A percentile compares a stretch with the other conserved stretches of the same genome.
phyloP scores from a whole-genome alignment of 2,113 vertebrate genomes.

The Chloropsis hardwickii region DNA sequence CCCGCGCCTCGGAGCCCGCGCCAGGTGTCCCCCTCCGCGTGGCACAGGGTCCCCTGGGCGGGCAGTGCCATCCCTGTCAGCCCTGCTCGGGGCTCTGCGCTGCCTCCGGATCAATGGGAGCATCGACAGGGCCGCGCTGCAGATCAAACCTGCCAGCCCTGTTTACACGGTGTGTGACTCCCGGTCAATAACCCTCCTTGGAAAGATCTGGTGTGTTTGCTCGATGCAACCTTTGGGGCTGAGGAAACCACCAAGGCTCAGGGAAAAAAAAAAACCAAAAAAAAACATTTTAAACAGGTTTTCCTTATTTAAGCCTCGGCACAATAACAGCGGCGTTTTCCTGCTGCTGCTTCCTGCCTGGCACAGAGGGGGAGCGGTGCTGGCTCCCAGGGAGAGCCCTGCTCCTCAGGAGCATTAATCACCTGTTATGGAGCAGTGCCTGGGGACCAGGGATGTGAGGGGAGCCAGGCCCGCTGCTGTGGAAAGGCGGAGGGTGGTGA shows the following conservation, averaged over 20 bases:
- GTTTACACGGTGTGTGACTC: background rate
- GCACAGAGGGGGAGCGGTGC: background rate
- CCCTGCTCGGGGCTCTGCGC: background rate
- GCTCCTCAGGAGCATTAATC: background rate
- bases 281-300: background rate
- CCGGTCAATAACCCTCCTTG: constrained; percentile 20
- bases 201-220: background rate
- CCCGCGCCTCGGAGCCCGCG: fast-evolving
- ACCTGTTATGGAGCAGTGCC: fast-evolving
- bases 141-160: constrained; percentile 40
- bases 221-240: background rate
- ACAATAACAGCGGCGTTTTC: background rate
- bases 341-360: background rate
- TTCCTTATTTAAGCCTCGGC: background rate
- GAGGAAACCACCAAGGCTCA: background rate
- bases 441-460: fast-evolving
- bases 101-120: background rate
- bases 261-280: background rate
- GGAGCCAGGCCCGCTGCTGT: fast-evolving
- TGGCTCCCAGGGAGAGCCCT: fast-evolving
- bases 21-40: fast-evolving
- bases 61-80: background rate
- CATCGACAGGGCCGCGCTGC: background rate
- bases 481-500: background rate
- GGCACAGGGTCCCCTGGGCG: fast-evolving